Evolutionary conservation across 2,113 vertebrate genomes (phyloP).

Genomic region (Uropsilus gracilis): DNA sequence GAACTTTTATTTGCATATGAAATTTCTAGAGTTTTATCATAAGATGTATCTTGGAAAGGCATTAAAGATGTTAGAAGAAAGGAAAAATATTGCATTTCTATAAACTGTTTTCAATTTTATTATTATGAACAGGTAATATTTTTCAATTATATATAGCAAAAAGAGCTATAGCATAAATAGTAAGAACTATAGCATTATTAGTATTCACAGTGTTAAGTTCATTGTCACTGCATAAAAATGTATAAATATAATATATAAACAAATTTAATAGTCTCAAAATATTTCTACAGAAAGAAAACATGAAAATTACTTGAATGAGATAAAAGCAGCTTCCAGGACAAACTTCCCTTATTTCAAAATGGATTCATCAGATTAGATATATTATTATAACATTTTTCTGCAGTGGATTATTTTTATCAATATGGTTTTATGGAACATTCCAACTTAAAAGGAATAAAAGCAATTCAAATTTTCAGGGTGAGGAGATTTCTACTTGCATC

Average conservation of each 20-base stretch:
- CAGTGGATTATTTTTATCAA: not conserved
- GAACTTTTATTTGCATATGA: not conserved
- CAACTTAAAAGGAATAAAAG: not conserved
- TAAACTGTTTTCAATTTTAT: not conserved
- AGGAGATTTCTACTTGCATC: not conserved
- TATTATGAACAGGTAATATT: not conserved
- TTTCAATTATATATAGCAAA: no score
- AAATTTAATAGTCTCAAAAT: not conserved
- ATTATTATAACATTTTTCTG: not conserved
- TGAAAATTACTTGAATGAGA: not conserved
- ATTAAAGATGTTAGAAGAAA: not conserved
- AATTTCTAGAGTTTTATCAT: not conserved
- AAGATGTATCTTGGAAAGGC: not conserved
- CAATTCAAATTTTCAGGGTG: not conserved
- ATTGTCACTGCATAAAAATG: not conserved
- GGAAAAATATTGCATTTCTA: not conserved
- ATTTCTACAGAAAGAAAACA: conserved; percentile 1
- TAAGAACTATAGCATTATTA: not conserved
- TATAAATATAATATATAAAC: not conserved
- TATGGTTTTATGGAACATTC: not conserved
- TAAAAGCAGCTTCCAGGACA: not conserved
- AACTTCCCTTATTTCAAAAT: not conserved
- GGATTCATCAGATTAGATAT: not conserved
- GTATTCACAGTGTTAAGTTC: not conserved
- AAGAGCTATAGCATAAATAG: not conserved